Percentiles rank a stretch among this genome's conserved stretches.
Evolutionary conservation across 2,113 vertebrate species (phyloP).

Genomic region (Ahaetulla prasina): DNA sequence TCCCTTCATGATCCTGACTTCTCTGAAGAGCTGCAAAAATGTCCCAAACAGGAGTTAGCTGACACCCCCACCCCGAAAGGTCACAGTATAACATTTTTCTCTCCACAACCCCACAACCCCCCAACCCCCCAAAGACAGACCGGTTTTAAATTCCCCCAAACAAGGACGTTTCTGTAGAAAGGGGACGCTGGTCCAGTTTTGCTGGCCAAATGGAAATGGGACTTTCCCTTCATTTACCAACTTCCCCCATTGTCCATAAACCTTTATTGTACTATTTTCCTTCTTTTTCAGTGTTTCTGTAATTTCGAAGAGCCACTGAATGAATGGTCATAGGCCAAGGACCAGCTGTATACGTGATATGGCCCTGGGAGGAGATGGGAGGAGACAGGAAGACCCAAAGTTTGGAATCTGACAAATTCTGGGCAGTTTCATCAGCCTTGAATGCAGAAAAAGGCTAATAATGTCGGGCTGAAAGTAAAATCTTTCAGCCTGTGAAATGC

Average conservation of each 20-base stretch:
- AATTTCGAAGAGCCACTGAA: neutral
- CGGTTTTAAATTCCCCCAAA: neutral
- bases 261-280: neutral
- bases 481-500: neutral
- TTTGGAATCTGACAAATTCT: neutral
- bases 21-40: constrained; percentile 81
- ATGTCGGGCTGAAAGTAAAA: neutral
- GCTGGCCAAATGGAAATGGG: neutral
- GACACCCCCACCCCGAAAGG: neutral
- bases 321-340: neutral
- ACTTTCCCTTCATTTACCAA: neutral
- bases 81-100: neutral
- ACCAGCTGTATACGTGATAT: neutral
- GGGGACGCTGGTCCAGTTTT: neutral
- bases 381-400: neutral
- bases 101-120: neutral
- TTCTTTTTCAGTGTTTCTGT: neutral
- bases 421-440: neutral
- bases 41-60: neutral
- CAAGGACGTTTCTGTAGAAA: neutral
- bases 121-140: neutral
- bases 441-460: neutral
- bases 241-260: neutral
- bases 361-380: neutral
- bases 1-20: constrained; percentile 92